Evolutionary conservation across 2,113 vertebrate genomes (phyloP), one percentile per base, ranked within the genome.

Genomic region (Cyanistes caeruleus): DNA sequence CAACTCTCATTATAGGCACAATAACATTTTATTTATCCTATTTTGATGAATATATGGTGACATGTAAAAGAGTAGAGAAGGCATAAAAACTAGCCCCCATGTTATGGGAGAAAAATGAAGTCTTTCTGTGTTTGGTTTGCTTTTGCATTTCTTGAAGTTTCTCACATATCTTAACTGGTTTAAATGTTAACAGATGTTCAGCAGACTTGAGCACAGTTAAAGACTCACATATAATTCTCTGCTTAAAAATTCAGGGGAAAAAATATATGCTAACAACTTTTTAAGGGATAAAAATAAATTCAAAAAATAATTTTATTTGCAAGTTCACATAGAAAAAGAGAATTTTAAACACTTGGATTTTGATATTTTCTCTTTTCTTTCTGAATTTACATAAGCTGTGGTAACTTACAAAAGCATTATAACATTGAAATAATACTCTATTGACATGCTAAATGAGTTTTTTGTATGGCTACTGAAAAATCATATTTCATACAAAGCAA

Each of bases 161-260:
- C 49, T 77, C 41, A 64, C n/a, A 31, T 82, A 60, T 78, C 73
- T 92, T 86, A 72, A 44, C 41, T 83, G 31, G 52, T 90, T 89
- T 84, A 95, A 96, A 93, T 78, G 85, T 81, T 95, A 94, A 87
- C 73, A 96, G 64, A 78, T 89, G 76, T 60, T 92, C 33, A 5
- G 33, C 53, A 94, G 64, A 72, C 37, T 73, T 60, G 30, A 95
- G 33, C 13, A 58, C 30, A 75, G 43, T 65, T 67, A 22, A 77
- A 82, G 93, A 44, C 6, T 86, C 41, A 44, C 6, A 27, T 73
- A 39, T 17, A 80, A 58, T 62, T 69, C 37, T 62, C 63, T 72
- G 7, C 13, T 65, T 90, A 63, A 88, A 95, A 95, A 68, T 11
- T 51, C 58, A 48, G 35, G 86, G 27, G 13, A 74, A 5, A 65